Evolutionary conservation across 30 jellyfish, hydroid and myxozoan species (phyloP).

Genomic region (Catostylus mosaicus): DNA sequence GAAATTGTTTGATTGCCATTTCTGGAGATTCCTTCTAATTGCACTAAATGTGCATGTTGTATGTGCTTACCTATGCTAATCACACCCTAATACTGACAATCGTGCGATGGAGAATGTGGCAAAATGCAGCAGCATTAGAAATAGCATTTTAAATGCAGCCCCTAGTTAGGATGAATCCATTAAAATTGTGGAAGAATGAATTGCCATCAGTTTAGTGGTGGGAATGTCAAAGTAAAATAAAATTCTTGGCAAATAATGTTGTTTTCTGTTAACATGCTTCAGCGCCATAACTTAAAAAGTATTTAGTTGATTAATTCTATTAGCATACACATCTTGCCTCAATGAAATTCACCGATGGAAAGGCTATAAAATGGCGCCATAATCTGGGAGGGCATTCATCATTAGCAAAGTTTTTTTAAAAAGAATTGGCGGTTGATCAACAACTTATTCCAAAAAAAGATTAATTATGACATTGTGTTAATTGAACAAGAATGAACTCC

Average conservation of each 20-base stretch:
- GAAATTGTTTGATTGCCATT: no score
- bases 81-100: no score
- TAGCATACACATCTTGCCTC: not conserved
- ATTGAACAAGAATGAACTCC: not conserved
- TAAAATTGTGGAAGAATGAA: no score
- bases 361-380: slow-evolving; percentile 14
- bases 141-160: no score
- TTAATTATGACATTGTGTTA: not conserved
- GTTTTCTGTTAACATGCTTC: not conserved
- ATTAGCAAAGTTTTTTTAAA: not conserved
- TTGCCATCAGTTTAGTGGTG: no score
- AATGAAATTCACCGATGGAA: not conserved
- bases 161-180: no score
- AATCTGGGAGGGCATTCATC: slow-evolving; percentile 24
- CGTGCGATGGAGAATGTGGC: no score
- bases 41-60: no score
- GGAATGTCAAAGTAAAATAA: not conserved
- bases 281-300: not conserved
- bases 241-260: not conserved
- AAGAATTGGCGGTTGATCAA: slow-evolving; percentile 17
- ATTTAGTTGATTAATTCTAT: slow-evolving; percentile 9
- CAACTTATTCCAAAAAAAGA: not conserved
- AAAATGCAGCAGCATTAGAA: no score
- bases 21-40: no score
- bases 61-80: no score